Evolutionary conservation across 2,113 vertebrate genomes (phyloP).

Genomic region (Ranitomeya variabilis): DNA sequence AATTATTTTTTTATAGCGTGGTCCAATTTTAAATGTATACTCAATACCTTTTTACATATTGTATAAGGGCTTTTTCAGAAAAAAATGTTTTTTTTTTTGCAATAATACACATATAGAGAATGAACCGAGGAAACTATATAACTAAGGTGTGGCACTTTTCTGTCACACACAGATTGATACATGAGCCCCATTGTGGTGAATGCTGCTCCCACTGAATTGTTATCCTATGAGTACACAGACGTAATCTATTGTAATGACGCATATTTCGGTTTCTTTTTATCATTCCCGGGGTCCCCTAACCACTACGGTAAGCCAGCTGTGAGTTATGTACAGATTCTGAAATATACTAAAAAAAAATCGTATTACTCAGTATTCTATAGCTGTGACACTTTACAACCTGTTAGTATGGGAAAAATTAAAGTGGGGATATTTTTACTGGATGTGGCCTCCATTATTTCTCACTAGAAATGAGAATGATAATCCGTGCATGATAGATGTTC

Average conservation of each 20-base stretch:
- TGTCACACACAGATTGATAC: not conserved
- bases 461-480: constrained; percentile 1
- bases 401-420: not conserved
- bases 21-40: no score
- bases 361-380: not conserved
- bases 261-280: not conserved
- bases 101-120: not conserved
- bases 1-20: no score
- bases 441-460: not conserved
- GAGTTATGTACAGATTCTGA: not conserved
- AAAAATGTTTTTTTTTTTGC: no score
- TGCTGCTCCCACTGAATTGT: not conserved
- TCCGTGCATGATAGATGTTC: constrained; percentile 13
- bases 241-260: not conserved
- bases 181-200: not conserved
- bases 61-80: no score
- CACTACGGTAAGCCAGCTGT: no score
- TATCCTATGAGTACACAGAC: not conserved
- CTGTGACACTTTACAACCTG: not conserved
- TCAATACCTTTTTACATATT: no score
- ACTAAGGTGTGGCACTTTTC: not conserved
- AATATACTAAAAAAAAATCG: not conserved
- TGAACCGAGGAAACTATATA: not conserved
- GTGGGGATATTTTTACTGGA: not conserved
- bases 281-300: not conserved